Percentiles rank a stretch among this genome's conserved stretches.
Conservation (phyloP, 1,140 invertebrate genomes). For the Choristoneura fumiferana region DNA sequence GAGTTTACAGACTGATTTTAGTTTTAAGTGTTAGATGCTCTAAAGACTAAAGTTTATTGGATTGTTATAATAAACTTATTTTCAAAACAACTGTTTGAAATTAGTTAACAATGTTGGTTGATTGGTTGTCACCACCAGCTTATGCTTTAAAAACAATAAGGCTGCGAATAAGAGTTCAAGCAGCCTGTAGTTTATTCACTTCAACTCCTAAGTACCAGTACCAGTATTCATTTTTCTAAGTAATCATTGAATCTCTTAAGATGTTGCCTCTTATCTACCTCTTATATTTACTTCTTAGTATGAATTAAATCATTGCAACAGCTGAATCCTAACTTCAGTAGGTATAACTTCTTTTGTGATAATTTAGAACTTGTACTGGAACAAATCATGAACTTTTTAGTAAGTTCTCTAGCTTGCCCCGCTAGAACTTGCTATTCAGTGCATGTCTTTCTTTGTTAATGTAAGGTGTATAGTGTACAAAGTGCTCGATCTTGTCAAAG, state of each 20-base stretch:
- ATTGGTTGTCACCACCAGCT: neutral
- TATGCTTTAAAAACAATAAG: neutral
- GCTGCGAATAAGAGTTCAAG: neutral
- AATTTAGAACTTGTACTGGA: constrained; percentile 34
- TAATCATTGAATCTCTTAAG: constrained; percentile 65
- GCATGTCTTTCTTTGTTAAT: constrained; percentile 25
- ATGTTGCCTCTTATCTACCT: constrained; percentile 66
- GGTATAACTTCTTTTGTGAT: constrained; percentile 48
- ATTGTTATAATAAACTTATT: constrained; percentile 30
- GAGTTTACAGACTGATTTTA: constrained; percentile 72
- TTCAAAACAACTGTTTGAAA: constrained; percentile 16
- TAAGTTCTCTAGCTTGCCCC: neutral
- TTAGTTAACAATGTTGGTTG: too few species aligned
- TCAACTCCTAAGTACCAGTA: constrained; percentile 47
- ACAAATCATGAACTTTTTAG: constrained; percentile 15
- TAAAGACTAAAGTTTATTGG: constrained; percentile 40
- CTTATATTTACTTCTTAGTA: constrained; percentile 64
- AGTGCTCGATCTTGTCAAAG: constrained; percentile 73
- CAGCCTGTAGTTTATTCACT: neutral
- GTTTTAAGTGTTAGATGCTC: constrained; percentile 60
- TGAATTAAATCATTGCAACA: constrained; percentile 65
- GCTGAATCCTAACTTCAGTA: constrained; percentile 41
- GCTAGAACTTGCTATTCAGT: constrained; percentile 9
- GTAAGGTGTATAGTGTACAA: constrained; percentile 52
- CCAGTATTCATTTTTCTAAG: constrained; percentile 70